A percentile compares a stretch with the other conserved stretches of the same genome.
These are phyloP conservation scores for Helicoverpa zea DNA, from an alignment of 1,140 invertebrate genomes.

Conservation along the genomic window DNA sequence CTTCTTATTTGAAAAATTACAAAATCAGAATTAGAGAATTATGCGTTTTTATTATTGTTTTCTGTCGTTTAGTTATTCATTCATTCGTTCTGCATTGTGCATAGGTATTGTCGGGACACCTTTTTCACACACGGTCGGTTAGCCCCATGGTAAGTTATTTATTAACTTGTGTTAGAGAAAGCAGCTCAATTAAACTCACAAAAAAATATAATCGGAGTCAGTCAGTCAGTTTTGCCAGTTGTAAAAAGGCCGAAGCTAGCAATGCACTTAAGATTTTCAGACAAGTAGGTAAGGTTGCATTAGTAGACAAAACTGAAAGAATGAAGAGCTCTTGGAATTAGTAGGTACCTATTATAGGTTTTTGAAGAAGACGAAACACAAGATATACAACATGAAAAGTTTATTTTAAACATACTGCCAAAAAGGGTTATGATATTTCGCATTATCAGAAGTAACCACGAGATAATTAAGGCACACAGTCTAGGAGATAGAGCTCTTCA, in stretches of 20 bases:
- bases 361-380: no score
- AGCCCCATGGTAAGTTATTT: no score
- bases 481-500: background rate
- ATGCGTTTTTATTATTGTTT: background rate
- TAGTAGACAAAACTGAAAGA: background rate
- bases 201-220: no score
- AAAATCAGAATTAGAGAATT: background rate
- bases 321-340: no score
- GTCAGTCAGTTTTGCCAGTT: no score
- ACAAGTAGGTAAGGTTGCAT: background rate
- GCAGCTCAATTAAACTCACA: background rate
- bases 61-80: background rate
- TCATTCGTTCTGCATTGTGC: background rate
- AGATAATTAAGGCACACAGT: background rate
- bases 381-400: no score
- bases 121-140: no score
- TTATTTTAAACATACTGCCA: background rate
- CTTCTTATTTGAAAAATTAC: constrained; percentile 17
- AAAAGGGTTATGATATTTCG: background rate
- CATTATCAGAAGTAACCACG: background rate
- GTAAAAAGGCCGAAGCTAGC: no score
- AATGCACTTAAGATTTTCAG: background rate
- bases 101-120: no score
- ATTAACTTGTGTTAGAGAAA: no score
- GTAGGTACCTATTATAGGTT: no score